Conservation (phyloP, 2,888 invertebrate genomes). For the Heterodera filipjevi region DNA sequence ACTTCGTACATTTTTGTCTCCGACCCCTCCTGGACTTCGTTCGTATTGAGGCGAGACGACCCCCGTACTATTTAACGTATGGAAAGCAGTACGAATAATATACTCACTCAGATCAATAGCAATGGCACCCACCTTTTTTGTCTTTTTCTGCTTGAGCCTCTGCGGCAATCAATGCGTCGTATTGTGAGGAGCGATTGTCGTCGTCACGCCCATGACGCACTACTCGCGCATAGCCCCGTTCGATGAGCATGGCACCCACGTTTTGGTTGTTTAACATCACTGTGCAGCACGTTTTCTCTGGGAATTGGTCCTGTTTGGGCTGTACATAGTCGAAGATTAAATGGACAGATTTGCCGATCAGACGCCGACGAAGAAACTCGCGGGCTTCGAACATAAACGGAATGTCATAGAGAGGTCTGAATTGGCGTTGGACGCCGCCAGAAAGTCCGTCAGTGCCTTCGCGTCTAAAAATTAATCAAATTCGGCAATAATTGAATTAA, state of each 20-base stretch:
- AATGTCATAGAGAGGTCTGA: constrained; percentile 88
- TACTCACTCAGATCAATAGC: too few species aligned
- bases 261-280: constrained; percentile 79
- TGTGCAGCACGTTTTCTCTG: constrained; percentile 92
- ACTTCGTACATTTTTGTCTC: too few species aligned
- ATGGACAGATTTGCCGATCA: constrained; percentile 84
- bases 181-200: constrained; percentile 76
- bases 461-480: constrained; percentile 28
- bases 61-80: too few species aligned
- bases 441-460: constrained; percentile 31
- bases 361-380: constrained; percentile 90
- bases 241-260: constrained; percentile 26
- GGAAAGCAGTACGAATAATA: too few species aligned
- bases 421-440: constrained; percentile 47
- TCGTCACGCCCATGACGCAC: constrained; percentile 92
- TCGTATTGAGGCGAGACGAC: too few species aligned
- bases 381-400: constrained; percentile 98
- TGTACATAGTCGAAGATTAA: constrained; percentile 94
- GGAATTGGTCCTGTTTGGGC: constrained; percentile 75
- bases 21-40: too few species aligned
- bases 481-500: not conserved
- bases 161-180: constrained; percentile 87
- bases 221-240: constrained; percentile 65
- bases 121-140: constrained; percentile 80
- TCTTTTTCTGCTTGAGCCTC: constrained; percentile 90